Evolutionary conservation across 1,140 invertebrate species (phyloP).

Genomic region (Leguminivora glycinivorella): DNA sequence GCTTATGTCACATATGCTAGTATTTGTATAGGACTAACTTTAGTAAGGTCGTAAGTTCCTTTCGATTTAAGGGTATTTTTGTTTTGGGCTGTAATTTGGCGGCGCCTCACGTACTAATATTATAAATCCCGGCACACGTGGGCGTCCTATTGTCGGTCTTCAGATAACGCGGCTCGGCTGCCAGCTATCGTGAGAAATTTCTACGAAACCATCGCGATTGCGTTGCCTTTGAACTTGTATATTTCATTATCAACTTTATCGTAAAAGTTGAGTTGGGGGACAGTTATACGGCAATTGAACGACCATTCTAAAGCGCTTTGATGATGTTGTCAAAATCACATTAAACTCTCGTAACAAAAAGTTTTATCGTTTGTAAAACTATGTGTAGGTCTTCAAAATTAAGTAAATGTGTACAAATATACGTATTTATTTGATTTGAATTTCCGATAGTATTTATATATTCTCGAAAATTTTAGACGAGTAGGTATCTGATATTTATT

Average conservation of each 20-base stretch:
- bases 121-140: conserved; percentile 54
- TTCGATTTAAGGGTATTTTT: not conserved
- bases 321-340: not conserved
- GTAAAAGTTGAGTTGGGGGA: not conserved
- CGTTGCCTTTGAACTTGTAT: conserved; percentile 17
- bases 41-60: not conserved
- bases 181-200: conserved; percentile 43
- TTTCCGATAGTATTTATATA: no score
- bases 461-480: no score
- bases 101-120: conserved; percentile 38
- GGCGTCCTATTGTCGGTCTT: conserved; percentile 51
- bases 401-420: not conserved
- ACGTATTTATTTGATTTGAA: no score
- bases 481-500: not conserved
- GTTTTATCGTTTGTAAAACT: no score
- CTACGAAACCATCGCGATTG: conserved; percentile 29
- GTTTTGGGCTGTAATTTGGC: conserved; percentile 29
- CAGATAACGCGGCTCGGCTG: conserved; percentile 49
- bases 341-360: no score
- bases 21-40: not conserved
- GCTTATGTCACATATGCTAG: not conserved
- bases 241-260: not conserved
- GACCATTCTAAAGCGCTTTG: not conserved
- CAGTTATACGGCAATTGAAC: not conserved
- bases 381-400: not conserved